Conservation (phyloP, 2,113 vertebrate genomes). For the Neopipo cinnamomea region DNA sequence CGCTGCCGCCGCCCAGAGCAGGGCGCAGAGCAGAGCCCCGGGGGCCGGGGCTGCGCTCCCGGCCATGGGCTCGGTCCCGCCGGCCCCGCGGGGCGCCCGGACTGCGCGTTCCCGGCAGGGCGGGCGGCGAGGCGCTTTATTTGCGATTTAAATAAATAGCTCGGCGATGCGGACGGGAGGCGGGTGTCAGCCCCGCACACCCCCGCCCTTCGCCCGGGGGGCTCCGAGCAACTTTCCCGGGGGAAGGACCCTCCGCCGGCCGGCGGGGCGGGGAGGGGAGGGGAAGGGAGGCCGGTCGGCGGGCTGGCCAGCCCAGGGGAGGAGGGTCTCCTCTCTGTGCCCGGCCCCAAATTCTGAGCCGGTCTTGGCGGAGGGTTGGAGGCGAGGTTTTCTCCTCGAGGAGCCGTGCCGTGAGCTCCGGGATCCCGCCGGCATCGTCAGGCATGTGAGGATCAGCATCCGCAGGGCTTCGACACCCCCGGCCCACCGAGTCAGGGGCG, state of each 20-base stretch:
- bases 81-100: neutral
- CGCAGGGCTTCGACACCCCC: neutral
- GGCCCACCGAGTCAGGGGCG: neutral
- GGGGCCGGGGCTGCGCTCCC: neutral
- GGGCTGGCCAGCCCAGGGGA: neutral
- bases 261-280: neutral
- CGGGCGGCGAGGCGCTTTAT: neutral
- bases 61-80: neutral
- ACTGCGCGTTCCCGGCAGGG: neutral
- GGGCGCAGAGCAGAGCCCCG: conserved; percentile 9
- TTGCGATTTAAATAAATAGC: neutral
- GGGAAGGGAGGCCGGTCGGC: neutral
- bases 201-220: neutral
- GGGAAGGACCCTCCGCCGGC: neutral
- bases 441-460: neutral
- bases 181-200: neutral
- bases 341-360: neutral
- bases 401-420: neutral
- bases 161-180: neutral
- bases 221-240: neutral
- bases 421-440: neutral
- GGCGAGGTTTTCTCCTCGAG: neutral
- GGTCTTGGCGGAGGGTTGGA: too few species aligned
- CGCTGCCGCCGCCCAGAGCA: conserved; percentile 1
- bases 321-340: neutral